Percentiles rank a stretch among this genome's conserved stretches.
Evolutionary conservation across 2,888 invertebrate species (phyloP).

Genomic region (Oligia latruncula): DNA sequence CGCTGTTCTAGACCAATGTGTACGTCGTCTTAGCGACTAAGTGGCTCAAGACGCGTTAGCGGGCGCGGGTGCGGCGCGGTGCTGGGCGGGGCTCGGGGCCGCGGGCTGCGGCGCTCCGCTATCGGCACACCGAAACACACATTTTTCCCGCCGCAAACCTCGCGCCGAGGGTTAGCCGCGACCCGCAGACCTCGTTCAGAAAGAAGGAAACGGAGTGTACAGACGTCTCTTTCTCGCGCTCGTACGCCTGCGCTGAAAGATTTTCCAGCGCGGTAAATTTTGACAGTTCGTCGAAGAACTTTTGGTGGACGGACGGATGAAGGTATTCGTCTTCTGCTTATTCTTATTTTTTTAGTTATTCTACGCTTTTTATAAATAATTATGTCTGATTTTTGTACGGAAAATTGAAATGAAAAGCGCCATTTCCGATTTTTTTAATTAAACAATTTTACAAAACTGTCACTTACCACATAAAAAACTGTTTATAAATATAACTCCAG

Average conservation of each 20-base stretch:
- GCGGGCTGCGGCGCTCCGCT: conserved; percentile 87
- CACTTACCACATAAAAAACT: not conserved
- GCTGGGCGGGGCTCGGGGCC: conserved; percentile 79
- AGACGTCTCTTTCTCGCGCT: conserved; percentile 70
- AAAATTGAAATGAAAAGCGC: not conserved
- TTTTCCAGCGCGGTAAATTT: conserved; percentile 80
- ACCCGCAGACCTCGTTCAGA: conserved; percentile 89
- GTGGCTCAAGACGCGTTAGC: conserved; percentile 90
- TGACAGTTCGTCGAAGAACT: conserved; percentile 79
- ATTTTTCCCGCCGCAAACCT: conserved; percentile 91
- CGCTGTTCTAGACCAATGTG: conserved; percentile 77
- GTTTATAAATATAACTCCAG: not conserved
- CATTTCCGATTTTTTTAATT: not conserved
- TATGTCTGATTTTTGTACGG: not conserved
- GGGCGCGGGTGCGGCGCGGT: conserved; percentile 80
- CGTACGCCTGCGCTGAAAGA: conserved; percentile 80
- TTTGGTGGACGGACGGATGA: conserved; percentile 64
- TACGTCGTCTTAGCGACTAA: conserved; percentile 88
- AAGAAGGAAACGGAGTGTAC: conserved; percentile 76
- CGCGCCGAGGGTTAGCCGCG: conserved; percentile 90
- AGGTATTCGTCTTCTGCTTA: conserved; percentile 10
- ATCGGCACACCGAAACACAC: conserved; percentile 91
- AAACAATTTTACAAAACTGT: not conserved
- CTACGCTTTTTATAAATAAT: not conserved
- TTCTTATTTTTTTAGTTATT: not conserved